Base-by-base conservation (phyloP, 2,113 vertebrate species). In the Semnornis frantzii region DNA sequence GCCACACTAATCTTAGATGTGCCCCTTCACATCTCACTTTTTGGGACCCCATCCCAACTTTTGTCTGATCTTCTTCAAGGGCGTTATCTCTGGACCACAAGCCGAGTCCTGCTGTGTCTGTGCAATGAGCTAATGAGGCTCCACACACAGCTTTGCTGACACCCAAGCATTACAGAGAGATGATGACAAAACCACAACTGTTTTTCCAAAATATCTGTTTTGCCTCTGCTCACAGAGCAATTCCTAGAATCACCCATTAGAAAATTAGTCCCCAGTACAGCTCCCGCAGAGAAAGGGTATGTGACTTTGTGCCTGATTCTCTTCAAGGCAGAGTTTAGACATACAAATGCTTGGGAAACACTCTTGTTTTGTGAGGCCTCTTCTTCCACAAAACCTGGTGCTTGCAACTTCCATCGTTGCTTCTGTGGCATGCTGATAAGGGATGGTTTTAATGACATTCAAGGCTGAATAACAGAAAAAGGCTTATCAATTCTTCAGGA, bases 351-450 rank as follows among this genome's bases (percentile, higher is more conserved):
- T 73, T 71, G 75, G 52, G 37, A 87, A 6, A 59, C 2, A 2
- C 16, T 58, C 3, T 2, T 64, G 9, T 59, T 76, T 90, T 75
- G 37, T 60, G 79, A 82, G 59, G 82, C 58, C 84, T 94, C 37
- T 73, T 94, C 93, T 91, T 95, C 69, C 76, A 62, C 57, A 88
- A 66, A 64, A 17, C 24, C 69, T 92, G 91, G 11, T 44, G 33
- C 31, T 34, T 63, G 28, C 27, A 82, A 23, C 33, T 85, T 77
- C 66, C 68, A 70, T 30, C 78, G 42, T 66, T 75, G 82, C 23
- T 27, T 84, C 76, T 72, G 90, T 59, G 77, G 18, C 23, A 60
- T 8, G 28, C 55, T 60, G 58, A 85, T 65, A 44, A 93, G 76
- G 21, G 18, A 27, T 65, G 34, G 68, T 79, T 83, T 80, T 59